A percentile compares a stretch with the other conserved stretches of the same genome.
Evolutionary conservation across 2,888 invertebrate species (phyloP).

Genomic region (Athetis lepigone): DNA sequence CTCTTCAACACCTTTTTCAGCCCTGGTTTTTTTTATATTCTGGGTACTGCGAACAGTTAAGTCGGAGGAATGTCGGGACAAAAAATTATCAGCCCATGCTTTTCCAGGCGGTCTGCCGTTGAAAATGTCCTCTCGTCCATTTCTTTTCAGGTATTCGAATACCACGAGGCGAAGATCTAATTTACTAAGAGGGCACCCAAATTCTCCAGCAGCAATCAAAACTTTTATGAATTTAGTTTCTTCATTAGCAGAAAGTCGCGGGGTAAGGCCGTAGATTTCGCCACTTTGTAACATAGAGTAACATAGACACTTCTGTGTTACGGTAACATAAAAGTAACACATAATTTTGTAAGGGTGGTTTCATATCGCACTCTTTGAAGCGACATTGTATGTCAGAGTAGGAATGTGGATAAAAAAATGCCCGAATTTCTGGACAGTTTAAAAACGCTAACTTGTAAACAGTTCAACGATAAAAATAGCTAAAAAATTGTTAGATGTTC

Average conservation of each 20-base stretch:
- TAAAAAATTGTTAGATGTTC: slow-evolving; percentile 2
- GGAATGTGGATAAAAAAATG: slow-evolving; percentile 8
- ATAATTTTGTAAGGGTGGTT: slow-evolving; percentile 1
- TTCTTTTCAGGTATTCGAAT: no score
- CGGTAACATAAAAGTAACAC: background rate
- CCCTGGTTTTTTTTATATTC: slow-evolving; percentile 2
- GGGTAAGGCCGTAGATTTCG: no score
- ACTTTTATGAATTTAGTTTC: no score
- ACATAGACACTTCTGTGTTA: no score
- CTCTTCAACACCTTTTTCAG: slow-evolving; percentile 3
- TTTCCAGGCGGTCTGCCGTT: slow-evolving; percentile 5
- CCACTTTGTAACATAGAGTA: no score
- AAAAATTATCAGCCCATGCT: slow-evolving; percentile 1
- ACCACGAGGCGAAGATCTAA: no score
- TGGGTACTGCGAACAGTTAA: slow-evolving; percentile 4
- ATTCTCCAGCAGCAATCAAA: no score
- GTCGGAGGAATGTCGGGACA: slow-evolving; percentile 1
- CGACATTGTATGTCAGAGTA: slow-evolving; percentile 5
- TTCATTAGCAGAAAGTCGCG: no score
- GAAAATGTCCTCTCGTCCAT: background rate
- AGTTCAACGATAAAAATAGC: slow-evolving; percentile 4
- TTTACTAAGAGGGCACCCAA: no score
- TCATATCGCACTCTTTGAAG: slow-evolving; percentile 6
- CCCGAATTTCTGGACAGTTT: slow-evolving; percentile 8
- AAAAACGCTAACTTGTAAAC: slow-evolving; percentile 5